Evolutionary conservation across 1,140 invertebrate species (phyloP).

Genomic region (Platorchestia sp.): DNA sequence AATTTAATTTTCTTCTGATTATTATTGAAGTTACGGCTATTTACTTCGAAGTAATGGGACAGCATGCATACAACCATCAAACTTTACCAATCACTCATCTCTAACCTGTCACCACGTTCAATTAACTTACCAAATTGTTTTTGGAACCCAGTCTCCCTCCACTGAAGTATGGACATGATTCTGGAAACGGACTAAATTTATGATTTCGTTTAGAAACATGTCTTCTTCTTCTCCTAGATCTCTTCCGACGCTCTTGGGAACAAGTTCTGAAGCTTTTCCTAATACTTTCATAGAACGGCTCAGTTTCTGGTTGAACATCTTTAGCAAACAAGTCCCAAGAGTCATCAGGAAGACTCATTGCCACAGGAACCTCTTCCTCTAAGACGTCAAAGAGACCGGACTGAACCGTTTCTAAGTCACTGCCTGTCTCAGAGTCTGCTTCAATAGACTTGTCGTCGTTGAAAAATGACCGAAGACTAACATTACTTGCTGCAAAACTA

Average conservation of each 20-base stretch:
- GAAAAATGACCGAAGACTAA: conserved; percentile 6
- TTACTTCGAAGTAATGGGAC: background rate
- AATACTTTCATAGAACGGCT: background rate
- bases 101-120: background rate
- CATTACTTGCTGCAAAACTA: background rate
- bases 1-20: background rate
- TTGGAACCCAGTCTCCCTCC: background rate
- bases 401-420: background rate
- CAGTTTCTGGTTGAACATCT: background rate
- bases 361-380: background rate
- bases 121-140: background rate
- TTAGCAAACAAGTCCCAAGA: conserved; percentile 21
- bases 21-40: background rate
- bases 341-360: background rate
- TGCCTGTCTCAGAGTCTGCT: background rate
- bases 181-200: conserved; percentile 8
- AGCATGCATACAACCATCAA: background rate
- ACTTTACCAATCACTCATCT: background rate
- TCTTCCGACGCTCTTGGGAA: background rate
- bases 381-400: conserved; percentile 29
- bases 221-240: background rate
- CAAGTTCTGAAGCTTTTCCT: background rate
- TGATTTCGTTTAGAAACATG: background rate
- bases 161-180: conserved; percentile 9
- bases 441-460: background rate